Percentiles rank a stretch among this genome's conserved stretches.
These are phyloP conservation scores for Xanthorhoe spadicearia DNA, from an alignment of 2,888 invertebrate genomes.

Conservation along the genomic window DNA sequence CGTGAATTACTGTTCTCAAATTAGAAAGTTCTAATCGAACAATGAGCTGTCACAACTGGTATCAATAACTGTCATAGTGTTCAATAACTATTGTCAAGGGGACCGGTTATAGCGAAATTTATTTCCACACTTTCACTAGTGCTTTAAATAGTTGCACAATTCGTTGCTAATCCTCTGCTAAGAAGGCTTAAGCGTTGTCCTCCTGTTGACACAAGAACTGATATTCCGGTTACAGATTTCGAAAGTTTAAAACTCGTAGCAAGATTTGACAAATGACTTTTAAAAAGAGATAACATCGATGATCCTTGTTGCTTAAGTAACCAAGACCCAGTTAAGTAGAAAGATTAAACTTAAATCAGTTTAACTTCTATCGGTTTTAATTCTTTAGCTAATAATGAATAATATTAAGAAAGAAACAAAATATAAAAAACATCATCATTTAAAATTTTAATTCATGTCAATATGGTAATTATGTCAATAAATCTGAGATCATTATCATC, in stretches of 20 bases:
- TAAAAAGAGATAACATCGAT: constrained; percentile 25
- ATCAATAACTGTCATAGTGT: constrained; percentile 37
- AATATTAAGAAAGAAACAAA: too few relatives aligned
- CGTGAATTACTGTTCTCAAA: constrained; percentile 12
- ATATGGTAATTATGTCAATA: constrained; percentile 50
- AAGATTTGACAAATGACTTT: constrained; percentile 36
- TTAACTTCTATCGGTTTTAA: too few relatives aligned
- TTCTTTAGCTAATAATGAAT: too few relatives aligned
- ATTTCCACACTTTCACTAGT: constrained; percentile 38
- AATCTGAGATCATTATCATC: constrained; percentile 52
- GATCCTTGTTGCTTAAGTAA: constrained; percentile 25
- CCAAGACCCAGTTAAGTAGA: background rate
- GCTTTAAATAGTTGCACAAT: constrained; percentile 22
- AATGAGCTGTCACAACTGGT: constrained; percentile 41
- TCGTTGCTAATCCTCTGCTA: constrained; percentile 12
- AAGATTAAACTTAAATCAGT: background rate
- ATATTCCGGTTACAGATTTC: constrained; percentile 40
- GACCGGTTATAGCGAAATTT: constrained; percentile 34
- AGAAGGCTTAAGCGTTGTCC: constrained; percentile 21
- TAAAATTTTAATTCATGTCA: background rate
- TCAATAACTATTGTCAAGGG: constrained; percentile 22
- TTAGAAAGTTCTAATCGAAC: constrained; percentile 45
- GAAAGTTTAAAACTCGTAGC: constrained; percentile 39
- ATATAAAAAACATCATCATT: background rate
- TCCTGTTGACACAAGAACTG: constrained; percentile 31